phyloP scores from a whole-genome alignment of 35 echinoderm and acorn worm genomes.

The Apostichopus californicus region DNA sequence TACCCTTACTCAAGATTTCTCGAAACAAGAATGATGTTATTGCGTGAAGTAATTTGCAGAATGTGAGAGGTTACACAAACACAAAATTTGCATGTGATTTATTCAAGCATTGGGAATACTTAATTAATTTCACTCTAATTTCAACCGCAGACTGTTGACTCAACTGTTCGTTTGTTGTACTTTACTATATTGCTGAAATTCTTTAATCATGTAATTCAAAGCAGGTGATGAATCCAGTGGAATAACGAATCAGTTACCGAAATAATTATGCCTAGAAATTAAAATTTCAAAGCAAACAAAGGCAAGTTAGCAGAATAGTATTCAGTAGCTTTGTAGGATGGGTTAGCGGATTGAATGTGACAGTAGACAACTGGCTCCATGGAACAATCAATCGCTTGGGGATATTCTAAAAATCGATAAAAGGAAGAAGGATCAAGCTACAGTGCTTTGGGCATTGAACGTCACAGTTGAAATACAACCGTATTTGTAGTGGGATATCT shows the following conservation, averaged over 20 bases:
- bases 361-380: background rate
- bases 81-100: background rate
- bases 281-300: slow-evolving; percentile 1
- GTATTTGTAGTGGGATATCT: background rate
- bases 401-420: slow-evolving; percentile 8
- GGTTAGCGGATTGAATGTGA: background rate
- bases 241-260: background rate
- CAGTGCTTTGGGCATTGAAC: background rate
- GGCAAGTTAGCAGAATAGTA: background rate
- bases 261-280: slow-evolving; percentile 10
- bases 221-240: background rate
- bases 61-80: background rate
- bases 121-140: background rate
- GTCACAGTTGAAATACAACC: slow-evolving; percentile 8
- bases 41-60: background rate
- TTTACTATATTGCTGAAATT: background rate
- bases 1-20: too few relatives aligned
- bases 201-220: background rate
- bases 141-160: background rate
- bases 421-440: background rate
- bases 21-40: too few relatives aligned
- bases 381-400: background rate
- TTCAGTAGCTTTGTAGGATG: background rate
- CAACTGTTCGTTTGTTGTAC: background rate
- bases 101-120: background rate